Conservation (phyloP, 2,113 vertebrate genomes). For the Hylia prasina region DNA sequence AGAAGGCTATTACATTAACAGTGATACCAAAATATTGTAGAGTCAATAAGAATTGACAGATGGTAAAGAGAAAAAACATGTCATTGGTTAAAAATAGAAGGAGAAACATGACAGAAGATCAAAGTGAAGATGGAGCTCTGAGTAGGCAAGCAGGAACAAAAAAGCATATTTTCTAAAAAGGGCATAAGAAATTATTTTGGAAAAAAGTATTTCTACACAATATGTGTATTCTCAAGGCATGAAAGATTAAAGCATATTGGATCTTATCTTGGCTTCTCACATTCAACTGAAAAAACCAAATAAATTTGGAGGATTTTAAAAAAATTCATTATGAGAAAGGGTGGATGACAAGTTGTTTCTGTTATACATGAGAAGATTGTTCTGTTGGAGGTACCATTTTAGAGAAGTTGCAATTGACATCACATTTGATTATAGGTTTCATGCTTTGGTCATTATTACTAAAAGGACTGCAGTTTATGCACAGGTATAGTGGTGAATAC, state of each 20-base stretch:
- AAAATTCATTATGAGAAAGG: background rate
- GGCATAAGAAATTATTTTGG: background rate
- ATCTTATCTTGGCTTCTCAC: background rate
- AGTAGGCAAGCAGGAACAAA: background rate
- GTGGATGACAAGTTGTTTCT: background rate
- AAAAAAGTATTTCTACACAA: background rate
- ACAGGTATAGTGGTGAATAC: background rate
- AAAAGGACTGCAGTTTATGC: background rate
- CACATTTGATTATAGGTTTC: background rate
- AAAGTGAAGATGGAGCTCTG: background rate
- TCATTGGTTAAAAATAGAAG: conserved; percentile 39
- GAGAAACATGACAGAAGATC: background rate
- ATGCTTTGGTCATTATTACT: background rate
- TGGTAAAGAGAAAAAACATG: background rate
- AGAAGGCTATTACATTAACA: conserved; percentile 2
- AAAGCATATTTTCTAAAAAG: background rate
- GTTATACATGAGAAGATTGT: background rate
- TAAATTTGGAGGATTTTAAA: background rate
- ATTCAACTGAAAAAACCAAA: background rate
- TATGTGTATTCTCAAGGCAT: background rate
- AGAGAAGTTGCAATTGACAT: background rate
- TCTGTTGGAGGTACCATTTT: background rate
- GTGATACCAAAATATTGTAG: conserved; percentile 2
- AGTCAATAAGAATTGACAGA: conserved; percentile 31
- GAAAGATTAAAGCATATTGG: background rate